Percentiles rank a stretch among this genome's conserved stretches.
These are phyloP conservation scores for Clarias platycephalus DNA, from an alignment of 2,797 vertebrate genomes.

Conservation along the genomic window DNA sequence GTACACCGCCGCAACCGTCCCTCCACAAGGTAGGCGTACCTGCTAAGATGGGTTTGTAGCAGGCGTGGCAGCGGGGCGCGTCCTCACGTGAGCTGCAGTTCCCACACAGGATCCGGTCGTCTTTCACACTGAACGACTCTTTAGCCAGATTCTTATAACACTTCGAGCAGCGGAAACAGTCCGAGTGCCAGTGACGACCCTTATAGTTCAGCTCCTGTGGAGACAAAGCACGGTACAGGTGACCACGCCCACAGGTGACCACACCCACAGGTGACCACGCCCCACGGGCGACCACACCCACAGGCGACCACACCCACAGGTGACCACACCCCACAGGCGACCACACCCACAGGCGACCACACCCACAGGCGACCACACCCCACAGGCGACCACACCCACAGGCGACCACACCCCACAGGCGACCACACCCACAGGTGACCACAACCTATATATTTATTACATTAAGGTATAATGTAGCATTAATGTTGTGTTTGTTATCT, in stretches of 20 bases:
- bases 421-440: background rate
- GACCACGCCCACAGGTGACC: background rate
- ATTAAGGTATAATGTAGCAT: background rate
- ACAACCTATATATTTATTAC: no score
- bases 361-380: background rate
- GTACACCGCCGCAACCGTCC: background rate
- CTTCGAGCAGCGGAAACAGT: constrained; percentile 90
- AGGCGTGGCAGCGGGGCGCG: constrained; percentile 86
- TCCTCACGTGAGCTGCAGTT: constrained; percentile 86
- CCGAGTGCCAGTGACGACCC: constrained; percentile 91
- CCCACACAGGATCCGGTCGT: constrained; percentile 90
- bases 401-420: background rate
- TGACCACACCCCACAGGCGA: background rate
- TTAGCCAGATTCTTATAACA: constrained; percentile 90
- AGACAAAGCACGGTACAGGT: constrained; percentile 3
- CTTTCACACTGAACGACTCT: constrained; percentile 89
- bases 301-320: background rate
- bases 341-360: background rate
- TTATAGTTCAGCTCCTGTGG: constrained; percentile 92
- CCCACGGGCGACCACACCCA: background rate
- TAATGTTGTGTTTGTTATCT: background rate
- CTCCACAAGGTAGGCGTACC: constrained; percentile 67
- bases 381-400: background rate
- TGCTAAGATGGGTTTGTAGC: constrained; percentile 88
- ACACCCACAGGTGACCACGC: background rate